Evolutionary conservation across 1,140 invertebrate genomes (phyloP), one percentile per base, ranked within the genome.

Genomic region (Ectropis grisescens): DNA sequence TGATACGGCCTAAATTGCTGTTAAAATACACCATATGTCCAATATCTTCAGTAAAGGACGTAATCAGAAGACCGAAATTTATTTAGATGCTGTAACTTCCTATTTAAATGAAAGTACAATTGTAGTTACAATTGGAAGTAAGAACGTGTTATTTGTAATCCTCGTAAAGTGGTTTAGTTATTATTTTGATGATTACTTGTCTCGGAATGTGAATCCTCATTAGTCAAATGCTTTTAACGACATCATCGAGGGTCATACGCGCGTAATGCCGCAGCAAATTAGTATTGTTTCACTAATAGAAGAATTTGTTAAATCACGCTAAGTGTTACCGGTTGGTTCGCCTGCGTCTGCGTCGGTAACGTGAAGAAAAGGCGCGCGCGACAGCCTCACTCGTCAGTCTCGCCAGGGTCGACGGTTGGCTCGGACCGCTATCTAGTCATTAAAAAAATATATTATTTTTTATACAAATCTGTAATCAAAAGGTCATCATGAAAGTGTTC

Each of bases 401-500:
- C 56, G 47, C 67, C 68, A 65, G 64, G 67, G 66, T 66, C 70
- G 68, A 49, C 58, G 53, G 26, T 58, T 57, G 58, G 62, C 61
- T 70, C 67, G 71, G 69, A 67, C 69, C 54, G 46, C 47, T 48
- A 80, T 80, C 75, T 80, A 80, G 75, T 80, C 75, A 80, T 67
- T 71, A 60, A 42, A 43, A 39, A 15, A 36, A 35, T 25, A 35
- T 8, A 26, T 14, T 60, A 64, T 56, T 57, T 67, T 65, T 67
- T 58, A 57, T 46, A 37, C 41, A 58, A 39, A 50, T 51, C 47
- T 36, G 38, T 50, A 58, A 72, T 59, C 52, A 56, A 67, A 75
- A 72, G 53, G 59, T 65, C 68, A 75, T 39, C 58, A 80, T 80
- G 75, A 80, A 76, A 80, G 71, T 80, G 70, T 78, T 80, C 68